Evolutionary conservation across 37 sponge, comb jelly and placozoan species (phyloP).

Genomic region (Agelas oroides): DNA sequence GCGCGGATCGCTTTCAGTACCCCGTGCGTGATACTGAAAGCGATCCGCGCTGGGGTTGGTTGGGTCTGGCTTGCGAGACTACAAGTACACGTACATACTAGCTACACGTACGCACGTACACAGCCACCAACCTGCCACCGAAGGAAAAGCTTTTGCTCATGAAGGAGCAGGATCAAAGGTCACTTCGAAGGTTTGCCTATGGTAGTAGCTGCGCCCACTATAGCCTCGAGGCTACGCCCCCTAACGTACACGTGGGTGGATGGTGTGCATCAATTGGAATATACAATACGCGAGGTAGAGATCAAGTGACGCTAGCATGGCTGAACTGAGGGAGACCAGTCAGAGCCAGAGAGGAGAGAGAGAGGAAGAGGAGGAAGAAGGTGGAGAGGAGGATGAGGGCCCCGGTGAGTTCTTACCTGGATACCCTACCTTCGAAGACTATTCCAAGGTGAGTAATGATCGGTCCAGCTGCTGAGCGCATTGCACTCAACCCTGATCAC

Average conservation of each 20-base stretch:
- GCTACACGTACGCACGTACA: too few species aligned
- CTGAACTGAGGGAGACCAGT: background rate
- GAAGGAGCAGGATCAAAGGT: too few species aligned
- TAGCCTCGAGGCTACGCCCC: background rate
- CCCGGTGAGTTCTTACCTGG: constrained; percentile 60
- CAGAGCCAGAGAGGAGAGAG: background rate
- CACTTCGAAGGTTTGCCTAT: too few species aligned
- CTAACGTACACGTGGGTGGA: background rate
- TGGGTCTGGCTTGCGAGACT: too few species aligned
- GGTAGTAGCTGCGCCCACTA: background rate
- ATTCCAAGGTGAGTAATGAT: constrained; percentile 64
- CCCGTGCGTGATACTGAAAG: too few species aligned
- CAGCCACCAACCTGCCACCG: too few species aligned
- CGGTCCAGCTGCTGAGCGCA: background rate
- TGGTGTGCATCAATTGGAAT: constrained; percentile 1
- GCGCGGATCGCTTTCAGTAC: too few species aligned
- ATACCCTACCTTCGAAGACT: constrained; percentile 58
- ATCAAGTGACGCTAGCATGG: background rate
- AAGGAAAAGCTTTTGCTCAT: too few species aligned
- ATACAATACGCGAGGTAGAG: background rate
- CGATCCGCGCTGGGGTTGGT: too few species aligned
- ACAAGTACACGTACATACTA: too few species aligned
- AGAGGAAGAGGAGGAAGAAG: constrained; percentile 6
- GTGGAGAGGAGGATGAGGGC: constrained; percentile 25
- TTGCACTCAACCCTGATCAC: too few species aligned